Percentiles rank a stretch among this genome's conserved stretches.
Evolutionary conservation across 2,113 vertebrate genomes (phyloP).

Genomic region (Caloenas nicobarica): DNA sequence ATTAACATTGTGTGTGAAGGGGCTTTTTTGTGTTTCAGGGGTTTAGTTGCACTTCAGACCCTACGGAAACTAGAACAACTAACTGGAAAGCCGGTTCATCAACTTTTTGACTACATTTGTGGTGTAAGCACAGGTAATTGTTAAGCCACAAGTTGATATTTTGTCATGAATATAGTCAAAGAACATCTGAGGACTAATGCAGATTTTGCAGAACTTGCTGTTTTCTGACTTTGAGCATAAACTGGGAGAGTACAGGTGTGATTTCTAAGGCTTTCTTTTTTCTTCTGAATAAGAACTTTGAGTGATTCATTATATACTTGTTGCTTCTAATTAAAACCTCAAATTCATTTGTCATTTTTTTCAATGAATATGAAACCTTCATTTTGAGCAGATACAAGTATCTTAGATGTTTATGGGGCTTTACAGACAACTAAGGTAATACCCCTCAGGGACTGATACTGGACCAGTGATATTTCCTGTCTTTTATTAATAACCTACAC

Average conservation of each 20-base stretch:
- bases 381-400: neutral
- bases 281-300: neutral
- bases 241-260: neutral
- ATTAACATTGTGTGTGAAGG: neutral
- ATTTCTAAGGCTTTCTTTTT: neutral
- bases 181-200: neutral
- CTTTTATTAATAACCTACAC: neutral
- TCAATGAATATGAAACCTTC: neutral
- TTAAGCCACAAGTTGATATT: neutral
- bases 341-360: neutral
- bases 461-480: neutral
- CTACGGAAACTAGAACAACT: constrained; percentile 89
- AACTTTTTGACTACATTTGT: constrained; percentile 97
- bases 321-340: neutral
- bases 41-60: constrained; percentile 92
- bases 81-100: constrained; percentile 91
- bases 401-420: neutral
- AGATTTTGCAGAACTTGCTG: neutral
- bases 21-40: constrained; percentile 76
- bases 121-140: constrained; percentile 96
- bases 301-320: neutral
- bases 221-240: neutral
- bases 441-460: neutral
- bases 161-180: neutral
- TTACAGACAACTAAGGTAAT: neutral